phyloP scores from a whole-genome alignment of 53 echinoderm and acorn worm genomes.

The Echinometra lucunter region DNA sequence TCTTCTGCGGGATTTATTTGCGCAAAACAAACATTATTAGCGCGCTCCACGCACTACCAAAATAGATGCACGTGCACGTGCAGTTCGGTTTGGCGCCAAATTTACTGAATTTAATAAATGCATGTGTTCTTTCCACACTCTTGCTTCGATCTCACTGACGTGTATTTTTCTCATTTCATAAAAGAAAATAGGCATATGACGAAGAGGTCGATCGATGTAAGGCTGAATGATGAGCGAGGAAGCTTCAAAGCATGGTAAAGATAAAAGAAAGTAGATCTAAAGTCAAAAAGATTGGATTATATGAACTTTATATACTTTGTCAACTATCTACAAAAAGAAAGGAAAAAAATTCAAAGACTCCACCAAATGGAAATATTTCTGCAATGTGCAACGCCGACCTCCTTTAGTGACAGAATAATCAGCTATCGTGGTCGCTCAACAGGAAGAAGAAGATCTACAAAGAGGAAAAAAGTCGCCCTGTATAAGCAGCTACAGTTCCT shows the following conservation, averaged over 20 bases:
- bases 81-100: neutral
- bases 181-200: neutral
- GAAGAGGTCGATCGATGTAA: neutral
- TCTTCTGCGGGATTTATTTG: neutral
- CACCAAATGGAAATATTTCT: too few species aligned
- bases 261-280: too few species aligned
- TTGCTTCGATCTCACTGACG: neutral
- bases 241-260: neutral
- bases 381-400: too few species aligned
- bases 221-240: neutral
- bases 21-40: neutral
- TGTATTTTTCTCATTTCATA: neutral
- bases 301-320: too few species aligned
- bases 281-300: too few species aligned
- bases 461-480: too few species aligned
- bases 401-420: too few species aligned
- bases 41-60: neutral
- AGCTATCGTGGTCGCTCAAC: too few species aligned
- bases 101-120: neutral
- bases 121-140: neutral
- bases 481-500: too few species aligned
- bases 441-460: too few species aligned
- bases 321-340: too few species aligned
- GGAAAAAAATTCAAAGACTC: too few species aligned
- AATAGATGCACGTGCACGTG: neutral